phyloP scores from a whole-genome alignment of 2,888 invertebrate genomes.

The Acrobeloides nanus region DNA sequence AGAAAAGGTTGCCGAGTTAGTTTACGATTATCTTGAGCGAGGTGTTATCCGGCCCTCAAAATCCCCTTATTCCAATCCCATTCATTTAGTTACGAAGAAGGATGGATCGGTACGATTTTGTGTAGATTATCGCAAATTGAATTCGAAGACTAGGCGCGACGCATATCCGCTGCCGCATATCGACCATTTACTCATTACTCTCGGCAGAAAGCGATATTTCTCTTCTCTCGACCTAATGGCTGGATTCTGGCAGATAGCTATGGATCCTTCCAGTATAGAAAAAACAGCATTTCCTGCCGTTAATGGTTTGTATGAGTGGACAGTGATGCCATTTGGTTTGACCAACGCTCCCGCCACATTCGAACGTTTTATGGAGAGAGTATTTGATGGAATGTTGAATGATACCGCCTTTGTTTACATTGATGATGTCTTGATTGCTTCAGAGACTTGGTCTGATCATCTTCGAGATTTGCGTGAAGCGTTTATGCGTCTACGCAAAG shows the following conservation, averaged over 20 bases:
- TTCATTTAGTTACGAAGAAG: constrained; percentile 54
- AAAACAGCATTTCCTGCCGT: constrained; percentile 33
- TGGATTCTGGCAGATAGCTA: constrained; percentile 33
- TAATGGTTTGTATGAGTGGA: constrained; percentile 31
- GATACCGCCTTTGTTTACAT: constrained; percentile 24
- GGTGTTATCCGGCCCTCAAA: constrained; percentile 29
- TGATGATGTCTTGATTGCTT: constrained; percentile 32
- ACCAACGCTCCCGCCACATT: constrained; percentile 35
- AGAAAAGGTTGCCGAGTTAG: constrained; percentile 10
- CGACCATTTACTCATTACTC: constrained; percentile 17
- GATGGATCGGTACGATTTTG: constrained; percentile 28
- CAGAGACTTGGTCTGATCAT: constrained; percentile 18
- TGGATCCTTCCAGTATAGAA: constrained; percentile 19
- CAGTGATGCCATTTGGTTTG: constrained; percentile 38
- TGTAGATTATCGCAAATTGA: constrained; percentile 32
- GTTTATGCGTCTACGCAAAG: constrained; percentile 8
- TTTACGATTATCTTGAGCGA: constrained; percentile 15
- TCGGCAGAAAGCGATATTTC: constrained; percentile 20
- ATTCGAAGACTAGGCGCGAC: constrained; percentile 22
- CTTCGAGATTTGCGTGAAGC: constrained; percentile 13
- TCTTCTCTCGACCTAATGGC: constrained; percentile 24
- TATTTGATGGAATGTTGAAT: constrained; percentile 16
- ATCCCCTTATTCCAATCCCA: constrained; percentile 52
- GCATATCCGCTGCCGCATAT: constrained; percentile 30
- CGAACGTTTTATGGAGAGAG: constrained; percentile 28